phyloP scores from a whole-genome alignment of 2,888 invertebrate genomes.

The Dryomyza anilis region DNA sequence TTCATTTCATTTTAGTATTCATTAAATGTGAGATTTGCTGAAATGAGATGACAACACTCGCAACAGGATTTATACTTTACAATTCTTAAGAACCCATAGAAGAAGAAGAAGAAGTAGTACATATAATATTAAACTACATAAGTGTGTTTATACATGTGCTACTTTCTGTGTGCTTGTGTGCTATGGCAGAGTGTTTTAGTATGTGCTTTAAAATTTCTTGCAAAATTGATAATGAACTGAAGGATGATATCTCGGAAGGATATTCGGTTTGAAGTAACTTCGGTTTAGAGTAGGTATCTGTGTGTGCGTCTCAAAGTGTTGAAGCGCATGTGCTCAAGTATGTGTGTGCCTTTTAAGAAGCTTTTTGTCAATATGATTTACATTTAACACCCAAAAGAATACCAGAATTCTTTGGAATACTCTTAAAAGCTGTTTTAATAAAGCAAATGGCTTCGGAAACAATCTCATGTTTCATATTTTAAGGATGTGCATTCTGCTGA shows the following conservation, averaged over 20 bases:
- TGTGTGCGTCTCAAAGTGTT: not conserved
- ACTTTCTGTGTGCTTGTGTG: not conserved
- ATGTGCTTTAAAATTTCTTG: not conserved
- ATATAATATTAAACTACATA: not conserved
- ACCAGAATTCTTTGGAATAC: not conserved
- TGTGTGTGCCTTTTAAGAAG: conserved; percentile 6
- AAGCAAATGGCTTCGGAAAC: not conserved
- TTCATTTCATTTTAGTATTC: no score
- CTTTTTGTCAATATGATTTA: conserved; percentile 12
- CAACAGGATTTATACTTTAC: not conserved
- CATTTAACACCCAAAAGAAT: not conserved
- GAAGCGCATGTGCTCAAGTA: not conserved
- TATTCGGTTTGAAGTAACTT: not conserved
- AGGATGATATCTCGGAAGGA: not conserved
- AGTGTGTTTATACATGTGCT: not conserved
- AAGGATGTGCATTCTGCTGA: not conserved
- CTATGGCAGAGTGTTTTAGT: not conserved
- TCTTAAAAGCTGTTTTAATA: conserved; percentile 3
- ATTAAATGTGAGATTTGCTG: not conserved
- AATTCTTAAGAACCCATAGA: no score
- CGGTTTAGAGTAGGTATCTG: not conserved
- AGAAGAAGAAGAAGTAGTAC: not conserved
- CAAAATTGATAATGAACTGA: conserved; percentile 1
- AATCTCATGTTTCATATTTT: not conserved
- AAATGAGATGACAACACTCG: not conserved